Percentiles rank a stretch among this genome's conserved stretches.
Conservation (phyloP, 2,888 invertebrate genomes). For the Caradrina clavipalpis region DNA sequence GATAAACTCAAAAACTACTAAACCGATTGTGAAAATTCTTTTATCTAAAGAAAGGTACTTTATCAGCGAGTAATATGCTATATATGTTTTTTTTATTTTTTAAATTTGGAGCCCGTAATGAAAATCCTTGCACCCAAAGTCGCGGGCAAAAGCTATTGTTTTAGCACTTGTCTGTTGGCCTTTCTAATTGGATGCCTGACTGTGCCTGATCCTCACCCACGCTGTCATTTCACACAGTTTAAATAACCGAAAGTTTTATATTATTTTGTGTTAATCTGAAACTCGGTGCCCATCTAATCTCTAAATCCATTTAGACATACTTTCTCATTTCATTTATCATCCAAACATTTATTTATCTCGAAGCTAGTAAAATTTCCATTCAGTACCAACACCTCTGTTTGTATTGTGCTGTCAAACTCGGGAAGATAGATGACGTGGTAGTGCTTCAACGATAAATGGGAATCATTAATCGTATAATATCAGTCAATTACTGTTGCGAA, state of each 20-base stretch:
- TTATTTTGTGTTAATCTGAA: slow-evolving; percentile 1
- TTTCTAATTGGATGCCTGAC: not conserved
- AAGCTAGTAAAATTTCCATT: not conserved
- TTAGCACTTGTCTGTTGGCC: not conserved
- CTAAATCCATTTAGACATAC: not conserved
- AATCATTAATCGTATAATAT: slow-evolving; percentile 21
- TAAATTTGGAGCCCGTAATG: too few species aligned
- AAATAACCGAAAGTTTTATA: not conserved
- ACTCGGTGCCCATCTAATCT: not conserved
- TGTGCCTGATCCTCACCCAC: not conserved
- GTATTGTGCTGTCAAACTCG: slow-evolving; percentile 33
- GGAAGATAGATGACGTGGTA: slow-evolving; percentile 13
- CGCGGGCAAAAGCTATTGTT: too few species aligned
- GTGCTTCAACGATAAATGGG: slow-evolving; percentile 12
- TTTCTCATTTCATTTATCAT: slow-evolving; percentile 7
- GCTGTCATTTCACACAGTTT: not conserved
- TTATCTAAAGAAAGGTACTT: too few species aligned
- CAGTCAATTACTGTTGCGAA: slow-evolving; percentile 13
- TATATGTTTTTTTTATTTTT: too few species aligned
- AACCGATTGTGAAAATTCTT: too few species aligned
- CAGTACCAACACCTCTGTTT: slow-evolving; percentile 16
- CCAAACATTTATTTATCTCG: slow-evolving; percentile 1
- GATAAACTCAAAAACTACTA: too few species aligned
- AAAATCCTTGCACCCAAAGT: too few species aligned
- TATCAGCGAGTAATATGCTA: too few species aligned